phyloP scores from a whole-genome alignment of 2,797 vertebrate genomes.

The Thripadectes ignobilis region DNA sequence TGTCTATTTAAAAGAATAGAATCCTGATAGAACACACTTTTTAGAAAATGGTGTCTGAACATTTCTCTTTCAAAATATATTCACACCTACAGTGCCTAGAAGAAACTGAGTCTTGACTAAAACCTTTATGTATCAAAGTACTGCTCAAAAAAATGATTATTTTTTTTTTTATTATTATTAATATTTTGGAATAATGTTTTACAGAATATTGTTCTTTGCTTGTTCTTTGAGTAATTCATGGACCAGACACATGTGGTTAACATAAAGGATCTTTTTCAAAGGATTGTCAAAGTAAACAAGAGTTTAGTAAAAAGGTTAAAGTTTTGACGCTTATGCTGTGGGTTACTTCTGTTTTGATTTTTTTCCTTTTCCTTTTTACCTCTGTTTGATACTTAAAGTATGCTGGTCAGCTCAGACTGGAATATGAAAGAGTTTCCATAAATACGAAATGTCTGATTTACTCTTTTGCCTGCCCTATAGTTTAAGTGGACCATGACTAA shows the following conservation, averaged over 20 bases:
- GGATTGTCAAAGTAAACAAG: not conserved
- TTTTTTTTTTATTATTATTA: not conserved
- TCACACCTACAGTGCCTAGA: not conserved
- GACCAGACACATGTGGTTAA: not conserved
- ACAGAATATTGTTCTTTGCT: not conserved
- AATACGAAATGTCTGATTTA: not conserved
- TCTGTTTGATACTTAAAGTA: not conserved
- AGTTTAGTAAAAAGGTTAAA: not conserved
- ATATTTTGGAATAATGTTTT: not conserved
- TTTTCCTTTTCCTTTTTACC: not conserved
- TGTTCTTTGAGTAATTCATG: not conserved
- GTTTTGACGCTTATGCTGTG: fast-evolving
- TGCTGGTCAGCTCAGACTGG: not conserved
- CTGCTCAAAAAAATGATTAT: not conserved
- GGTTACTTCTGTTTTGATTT: fast-evolving
- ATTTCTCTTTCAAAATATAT: not conserved
- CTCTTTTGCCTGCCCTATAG: not conserved
- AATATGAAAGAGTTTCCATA: not conserved
- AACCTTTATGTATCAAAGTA: not conserved
- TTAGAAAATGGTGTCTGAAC: not conserved
- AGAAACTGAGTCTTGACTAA: not conserved
- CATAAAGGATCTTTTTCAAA: not conserved
- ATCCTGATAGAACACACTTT: not conserved
- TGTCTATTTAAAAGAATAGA: not conserved
- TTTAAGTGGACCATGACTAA: not conserved